Evolutionary conservation across 1,140 invertebrate genomes (phyloP).

Genomic region (Meloidogyne chitwoodi): DNA sequence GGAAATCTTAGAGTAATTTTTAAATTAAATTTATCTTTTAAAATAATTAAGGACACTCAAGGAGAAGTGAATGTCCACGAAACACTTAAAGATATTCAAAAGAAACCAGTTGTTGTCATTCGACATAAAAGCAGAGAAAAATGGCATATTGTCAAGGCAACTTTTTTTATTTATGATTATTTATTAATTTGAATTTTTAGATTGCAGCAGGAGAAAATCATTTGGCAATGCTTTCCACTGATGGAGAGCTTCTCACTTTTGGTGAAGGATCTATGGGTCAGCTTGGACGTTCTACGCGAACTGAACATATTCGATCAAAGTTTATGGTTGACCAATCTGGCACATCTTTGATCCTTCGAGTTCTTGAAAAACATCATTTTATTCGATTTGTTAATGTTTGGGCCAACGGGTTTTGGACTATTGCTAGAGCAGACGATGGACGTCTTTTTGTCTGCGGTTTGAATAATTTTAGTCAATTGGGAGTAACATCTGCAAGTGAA

Average conservation of each 20-base stretch:
- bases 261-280: conserved; percentile 56
- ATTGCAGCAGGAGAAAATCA: conserved; percentile 58
- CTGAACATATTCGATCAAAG: conserved; percentile 43
- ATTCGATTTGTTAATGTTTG: conserved; percentile 51
- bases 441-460: conserved; percentile 52
- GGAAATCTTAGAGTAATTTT: conserved; percentile 48
- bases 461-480: conserved; percentile 56
- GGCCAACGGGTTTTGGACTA: conserved; percentile 57
- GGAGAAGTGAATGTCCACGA: conserved; percentile 51
- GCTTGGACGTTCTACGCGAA: conserved; percentile 46
- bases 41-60: conserved; percentile 30
- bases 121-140: conserved; percentile 29
- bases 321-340: conserved; percentile 45
- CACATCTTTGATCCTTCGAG: conserved; percentile 22
- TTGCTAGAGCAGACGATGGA: conserved; percentile 44
- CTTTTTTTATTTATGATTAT: not conserved
- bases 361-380: conserved; percentile 41
- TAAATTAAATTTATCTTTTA: not conserved
- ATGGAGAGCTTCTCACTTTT: conserved; percentile 55
- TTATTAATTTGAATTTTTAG: conserved; percentile 23
- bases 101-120: conserved; percentile 49
- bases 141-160: conserved; percentile 40
- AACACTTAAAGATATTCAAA: conserved; percentile 47
- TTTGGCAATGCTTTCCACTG: conserved; percentile 48
- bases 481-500: conserved; percentile 22